A percentile compares a stretch with the other conserved stretches of the same genome.
Evolutionary conservation across 2,797 vertebrate genomes (phyloP).

Genomic region (Sternarchorhynchus goeldii): DNA sequence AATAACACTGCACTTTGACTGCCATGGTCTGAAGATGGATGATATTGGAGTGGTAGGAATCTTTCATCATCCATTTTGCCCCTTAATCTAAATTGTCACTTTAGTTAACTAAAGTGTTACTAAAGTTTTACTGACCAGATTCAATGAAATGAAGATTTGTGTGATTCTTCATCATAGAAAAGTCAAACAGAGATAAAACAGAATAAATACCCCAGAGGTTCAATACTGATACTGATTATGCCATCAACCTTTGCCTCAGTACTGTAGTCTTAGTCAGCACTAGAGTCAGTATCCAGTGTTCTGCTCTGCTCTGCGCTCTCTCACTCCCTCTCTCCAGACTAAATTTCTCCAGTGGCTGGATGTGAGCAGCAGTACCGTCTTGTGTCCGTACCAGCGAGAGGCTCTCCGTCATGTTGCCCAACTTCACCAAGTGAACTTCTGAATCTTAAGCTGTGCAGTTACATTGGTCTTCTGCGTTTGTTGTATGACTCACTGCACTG

Average conservation of each 20-base stretch:
- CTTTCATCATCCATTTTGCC: not conserved
- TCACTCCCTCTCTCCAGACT: slow-evolving; percentile 7
- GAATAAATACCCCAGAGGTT: too few relatives aligned
- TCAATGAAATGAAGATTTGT: not conserved
- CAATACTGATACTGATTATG: not conserved
- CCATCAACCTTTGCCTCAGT: not conserved
- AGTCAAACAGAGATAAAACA: too few relatives aligned
- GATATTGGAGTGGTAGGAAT: slow-evolving; percentile 71
- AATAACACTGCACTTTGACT: slow-evolving; percentile 81
- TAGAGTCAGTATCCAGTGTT: too few relatives aligned
- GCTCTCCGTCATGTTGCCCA: slow-evolving; percentile 74
- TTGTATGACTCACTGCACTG: too few relatives aligned
- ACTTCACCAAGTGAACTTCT: slow-evolving; percentile 77
- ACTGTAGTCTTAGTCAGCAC: not conserved
- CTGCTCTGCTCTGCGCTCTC: too few relatives aligned
- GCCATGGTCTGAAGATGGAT: slow-evolving; percentile 63
- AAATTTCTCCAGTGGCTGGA: slow-evolving; percentile 80
- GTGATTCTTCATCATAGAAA: too few relatives aligned
- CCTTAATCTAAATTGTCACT: too few relatives aligned
- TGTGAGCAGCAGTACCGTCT: slow-evolving; percentile 74
- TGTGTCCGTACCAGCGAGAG: slow-evolving; percentile 78
- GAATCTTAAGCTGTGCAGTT: slow-evolving; percentile 51
- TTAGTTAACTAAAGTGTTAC: too few relatives aligned
- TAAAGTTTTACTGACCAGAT: not conserved
- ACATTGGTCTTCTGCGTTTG: too few relatives aligned